phyloP scores from a whole-genome alignment of 2,113 vertebrate genomes.

The Meleagris gallopavo region DNA sequence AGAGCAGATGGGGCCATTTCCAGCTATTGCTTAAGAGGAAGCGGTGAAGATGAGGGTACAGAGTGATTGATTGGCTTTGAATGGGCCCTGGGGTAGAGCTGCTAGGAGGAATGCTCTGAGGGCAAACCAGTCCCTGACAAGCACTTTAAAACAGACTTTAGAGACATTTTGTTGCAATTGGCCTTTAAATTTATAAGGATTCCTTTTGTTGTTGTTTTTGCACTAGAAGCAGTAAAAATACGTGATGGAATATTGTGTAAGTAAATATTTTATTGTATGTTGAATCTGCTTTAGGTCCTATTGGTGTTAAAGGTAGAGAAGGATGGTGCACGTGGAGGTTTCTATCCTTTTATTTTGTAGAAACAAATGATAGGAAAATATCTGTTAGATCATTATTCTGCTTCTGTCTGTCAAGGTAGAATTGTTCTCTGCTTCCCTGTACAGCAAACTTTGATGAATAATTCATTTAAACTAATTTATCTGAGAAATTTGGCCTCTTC shows the following conservation, averaged over 20 bases:
- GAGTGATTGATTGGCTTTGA: not conserved
- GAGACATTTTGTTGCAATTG: accelerated
- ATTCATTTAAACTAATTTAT: not conserved
- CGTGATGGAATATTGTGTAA: accelerated
- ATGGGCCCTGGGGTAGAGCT: not conserved
- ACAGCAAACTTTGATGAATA: not conserved
- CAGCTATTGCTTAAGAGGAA: conserved; percentile 46
- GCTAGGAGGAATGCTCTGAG: not conserved
- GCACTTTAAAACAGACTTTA: not conserved
- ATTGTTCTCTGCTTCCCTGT: not conserved
- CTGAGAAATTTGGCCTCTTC: not conserved
- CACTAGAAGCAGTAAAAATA: not conserved
- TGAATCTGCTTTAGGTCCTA: not conserved
- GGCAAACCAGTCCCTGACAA: not conserved
- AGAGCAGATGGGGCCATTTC: conserved; percentile 47
- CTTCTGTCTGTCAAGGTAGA: not conserved
- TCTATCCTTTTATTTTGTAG: not conserved
- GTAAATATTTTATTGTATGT: not conserved
- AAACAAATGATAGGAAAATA: not conserved
- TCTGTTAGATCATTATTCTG: not conserved
- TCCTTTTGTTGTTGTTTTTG: accelerated
- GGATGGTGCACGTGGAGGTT: not conserved
- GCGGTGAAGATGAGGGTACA: not conserved
- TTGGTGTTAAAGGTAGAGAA: not conserved
- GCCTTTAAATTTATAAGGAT: accelerated